Base-by-base conservation (phyloP, 1,140 invertebrate species). In the Leptinotarsa lineolata region DNA sequence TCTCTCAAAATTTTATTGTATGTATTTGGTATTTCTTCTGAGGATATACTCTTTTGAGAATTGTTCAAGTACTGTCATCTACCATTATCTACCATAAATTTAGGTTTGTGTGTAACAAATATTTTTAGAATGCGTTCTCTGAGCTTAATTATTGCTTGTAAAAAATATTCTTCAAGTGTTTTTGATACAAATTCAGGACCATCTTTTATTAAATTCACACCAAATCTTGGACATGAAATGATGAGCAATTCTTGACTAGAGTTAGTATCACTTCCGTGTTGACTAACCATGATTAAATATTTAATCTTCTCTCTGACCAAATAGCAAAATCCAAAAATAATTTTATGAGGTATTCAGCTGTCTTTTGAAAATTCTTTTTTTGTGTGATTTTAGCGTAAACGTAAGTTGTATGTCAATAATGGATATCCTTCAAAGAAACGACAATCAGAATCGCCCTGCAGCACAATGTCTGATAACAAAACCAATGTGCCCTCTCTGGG, bases 391-490 rank as follows among this genome's bases (percentile, higher is more conserved):
- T 67, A 85, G 84, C 74, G 83, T 65, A 86, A 86, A 81, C 81
- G 86, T 58, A 86, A 86, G 78, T 77, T 83, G 70, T 85, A 86
- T 73, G 73, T 81, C 67, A 83, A 84, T 79, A 84, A 85, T 84
- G 84, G 82, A 70, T 84, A 83, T 75, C 85, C 85, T 22, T 83
- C 82, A 73, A 86, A 86, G 79, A 85, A 85, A 78, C 71, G 82
- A 58, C 79, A 81, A 75, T 79, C 82, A 66, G 77, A 78, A 60
- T 58, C 44, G 1, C 30, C 69, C n/a, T 39, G 30, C 30, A 54
- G 15, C 16, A 65, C 45, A 46, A 74, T 30, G 44, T 54, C 22
- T 48, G 65, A 12, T 45, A 30, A 30, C 45, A 63, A 63, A 63
- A 21, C 61, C 20, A 63, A 22, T 0, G 13, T 63, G 11, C 68